Conservation (phyloP, 2,113 vertebrate species). For the Cercopithecus mona region DNA sequence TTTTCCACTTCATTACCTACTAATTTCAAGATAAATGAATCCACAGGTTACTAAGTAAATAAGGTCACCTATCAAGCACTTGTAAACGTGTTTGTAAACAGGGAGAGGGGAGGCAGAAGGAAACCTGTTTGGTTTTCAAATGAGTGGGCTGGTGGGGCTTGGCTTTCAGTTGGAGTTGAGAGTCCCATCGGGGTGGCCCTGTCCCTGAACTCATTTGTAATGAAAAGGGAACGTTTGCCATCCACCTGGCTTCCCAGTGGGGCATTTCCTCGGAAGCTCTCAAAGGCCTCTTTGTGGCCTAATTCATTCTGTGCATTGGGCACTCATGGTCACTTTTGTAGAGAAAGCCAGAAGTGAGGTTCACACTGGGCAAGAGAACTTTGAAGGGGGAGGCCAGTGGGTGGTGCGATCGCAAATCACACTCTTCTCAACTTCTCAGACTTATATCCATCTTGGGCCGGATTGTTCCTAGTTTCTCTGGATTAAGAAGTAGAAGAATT, state of each 20-base stretch:
- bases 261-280: slow-evolving; percentile 81
- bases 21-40: slow-evolving; percentile 95
- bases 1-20: slow-evolving; percentile 92
- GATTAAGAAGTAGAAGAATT: slow-evolving; percentile 65
- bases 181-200: slow-evolving; percentile 86
- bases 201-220: slow-evolving; percentile 91
- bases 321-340: slow-evolving; percentile 74
- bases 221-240: slow-evolving; percentile 88
- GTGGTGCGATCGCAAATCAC: slow-evolving; percentile 50
- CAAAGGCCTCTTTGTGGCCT: slow-evolving; percentile 88
- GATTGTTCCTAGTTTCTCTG: slow-evolving; percentile 57
- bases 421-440: slow-evolving; percentile 52
- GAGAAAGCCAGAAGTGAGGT: slow-evolving; percentile 74
- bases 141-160: slow-evolving; percentile 81
- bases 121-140: slow-evolving; percentile 81
- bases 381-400: slow-evolving; percentile 59
- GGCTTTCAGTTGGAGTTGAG: slow-evolving; percentile 73
- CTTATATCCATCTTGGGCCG: neutral
- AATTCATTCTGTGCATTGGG: slow-evolving; percentile 80
- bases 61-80: slow-evolving; percentile 91
- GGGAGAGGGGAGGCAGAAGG: slow-evolving; percentile 80
- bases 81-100: slow-evolving; percentile 95
- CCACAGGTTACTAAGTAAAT: slow-evolving; percentile 90
- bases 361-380: slow-evolving; percentile 61
- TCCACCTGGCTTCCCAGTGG: slow-evolving; percentile 90